Conservation (phyloP, 2,113 vertebrate genomes). For the Burhinus bistriatus region DNA sequence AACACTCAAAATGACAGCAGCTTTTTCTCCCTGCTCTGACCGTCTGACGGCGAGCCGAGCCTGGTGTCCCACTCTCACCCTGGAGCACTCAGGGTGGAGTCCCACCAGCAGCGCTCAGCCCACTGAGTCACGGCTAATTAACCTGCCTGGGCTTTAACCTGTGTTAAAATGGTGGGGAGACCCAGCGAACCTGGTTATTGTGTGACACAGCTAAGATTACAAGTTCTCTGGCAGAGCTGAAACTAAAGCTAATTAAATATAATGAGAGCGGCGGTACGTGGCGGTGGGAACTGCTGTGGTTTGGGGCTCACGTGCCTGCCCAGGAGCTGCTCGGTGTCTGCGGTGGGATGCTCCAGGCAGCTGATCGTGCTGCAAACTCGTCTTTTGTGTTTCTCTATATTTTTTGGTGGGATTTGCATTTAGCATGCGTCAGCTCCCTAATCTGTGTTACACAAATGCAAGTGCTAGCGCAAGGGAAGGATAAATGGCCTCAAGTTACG, state of each 20-base stretch:
- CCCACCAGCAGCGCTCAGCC: not conserved
- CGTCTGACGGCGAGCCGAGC: fast-evolving
- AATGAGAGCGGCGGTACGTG: not conserved
- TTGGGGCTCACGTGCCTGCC: not conserved
- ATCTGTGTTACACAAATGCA: too few relatives aligned
- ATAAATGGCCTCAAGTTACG: not conserved
- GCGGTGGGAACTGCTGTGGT: not conserved
- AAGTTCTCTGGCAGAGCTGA: not conserved
- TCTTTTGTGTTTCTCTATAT: fast-evolving
- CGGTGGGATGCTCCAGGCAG: not conserved
- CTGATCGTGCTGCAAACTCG: not conserved
- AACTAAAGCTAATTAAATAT: not conserved
- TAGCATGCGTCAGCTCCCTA: not conserved
- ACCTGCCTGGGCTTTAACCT: not conserved
- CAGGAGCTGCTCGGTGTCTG: not conserved
- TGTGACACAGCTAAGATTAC: not conserved
- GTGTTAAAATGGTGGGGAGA: not conserved
- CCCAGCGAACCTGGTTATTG: not conserved
- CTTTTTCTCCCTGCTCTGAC: fast-evolving
- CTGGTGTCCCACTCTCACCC: not conserved
- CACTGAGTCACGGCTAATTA: not conserved
- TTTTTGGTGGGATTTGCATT: not conserved
- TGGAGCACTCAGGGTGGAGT: not conserved
- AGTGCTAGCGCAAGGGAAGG: not conserved
- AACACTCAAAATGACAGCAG: not conserved